These are phyloP conservation scores for Phycodurus eques DNA, from an alignment of 2,113 vertebrate species.

Conservation along the genomic window DNA sequence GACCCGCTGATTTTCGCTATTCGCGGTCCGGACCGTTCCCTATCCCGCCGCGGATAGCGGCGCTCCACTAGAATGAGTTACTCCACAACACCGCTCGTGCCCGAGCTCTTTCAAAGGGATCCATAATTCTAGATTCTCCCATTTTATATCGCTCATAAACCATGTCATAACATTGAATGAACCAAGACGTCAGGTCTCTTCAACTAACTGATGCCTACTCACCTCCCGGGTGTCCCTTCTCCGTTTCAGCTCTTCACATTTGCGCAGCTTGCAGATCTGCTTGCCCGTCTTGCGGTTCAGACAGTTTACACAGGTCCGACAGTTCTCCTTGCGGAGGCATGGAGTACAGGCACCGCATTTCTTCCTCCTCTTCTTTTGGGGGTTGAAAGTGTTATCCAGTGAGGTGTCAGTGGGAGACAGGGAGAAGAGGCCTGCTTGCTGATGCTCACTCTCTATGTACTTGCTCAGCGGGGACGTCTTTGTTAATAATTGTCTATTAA, in stretches of 20 bases:
- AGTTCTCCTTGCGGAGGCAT: slow-evolving; percentile 81
- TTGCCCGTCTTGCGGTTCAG: slow-evolving; percentile 83
- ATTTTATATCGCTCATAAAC: too few relatives aligned
- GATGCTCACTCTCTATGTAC: slow-evolving; percentile 73
- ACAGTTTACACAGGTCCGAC: slow-evolving; percentile 83
- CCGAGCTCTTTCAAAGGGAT: too few relatives aligned
- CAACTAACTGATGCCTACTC: slow-evolving; percentile 22
- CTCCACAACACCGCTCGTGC: too few relatives aligned
- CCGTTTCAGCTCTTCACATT: slow-evolving; percentile 82
- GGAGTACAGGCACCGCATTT: slow-evolving; percentile 81
- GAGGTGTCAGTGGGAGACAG: slow-evolving; percentile 25
- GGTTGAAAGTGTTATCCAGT: slow-evolving; percentile 41
- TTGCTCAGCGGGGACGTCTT: slow-evolving; percentile 65
- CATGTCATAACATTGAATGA: not conserved
- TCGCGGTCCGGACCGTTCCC: too few relatives aligned
- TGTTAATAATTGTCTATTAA: slow-evolving; percentile 26
- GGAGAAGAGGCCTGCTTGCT: slow-evolving; percentile 67
- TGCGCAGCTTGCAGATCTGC: slow-evolving; percentile 87
- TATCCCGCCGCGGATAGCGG: too few relatives aligned
- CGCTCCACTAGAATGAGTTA: too few relatives aligned
- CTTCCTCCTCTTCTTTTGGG: slow-evolving; percentile 79
- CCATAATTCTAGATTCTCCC: too few relatives aligned
- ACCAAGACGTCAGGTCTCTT: not conserved
- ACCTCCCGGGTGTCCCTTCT: slow-evolving; percentile 58
- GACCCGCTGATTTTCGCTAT: too few relatives aligned